Base-by-base conservation (phyloP, 2,888 invertebrate species). In the Volucella inflata region DNA sequence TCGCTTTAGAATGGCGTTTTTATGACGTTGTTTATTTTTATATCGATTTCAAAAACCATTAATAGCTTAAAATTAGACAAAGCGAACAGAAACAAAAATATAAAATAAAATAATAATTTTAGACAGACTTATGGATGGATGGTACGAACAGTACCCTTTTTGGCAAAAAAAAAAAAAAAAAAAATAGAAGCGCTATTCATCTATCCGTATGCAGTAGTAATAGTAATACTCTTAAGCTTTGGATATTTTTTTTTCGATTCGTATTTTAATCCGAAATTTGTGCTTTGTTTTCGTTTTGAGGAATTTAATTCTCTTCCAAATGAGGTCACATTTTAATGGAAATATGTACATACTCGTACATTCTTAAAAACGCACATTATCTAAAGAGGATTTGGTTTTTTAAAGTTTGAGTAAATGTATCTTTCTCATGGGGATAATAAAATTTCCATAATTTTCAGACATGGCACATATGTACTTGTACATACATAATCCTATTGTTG, bases 281-380 rank as follows among this genome's bases (percentile, higher is more conserved):
- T 62, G 65, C 36, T 64, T 74, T 59, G 46, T 76, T 76, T 64
- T 71, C 64, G 55, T 57, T 70, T 46, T n/a, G 9, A 51, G 68
- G 72, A 68, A 62, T 60, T 57, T 83, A 83, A 83, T 68, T 74
- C 80, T 14, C 75, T 65, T 75, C 17, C 83, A 70, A 65, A 60
- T 79, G 83, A 84, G 48, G 70, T 70, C 50, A 68, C 79, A 84
- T 38, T 53, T 75, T 67, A 8, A 16, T 50, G 10, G 55, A 55
- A 67, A n/a, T n/a, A n/a, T n/a, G n/a, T n/a, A n/a, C n/a, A n/a
- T n/a, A n/a, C n/a, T n/a, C n/a, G n/a, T n/a, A n/a, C n/a, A n/a
- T n/a, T n/a, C n/a, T n/a, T n/a, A 70, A 48, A 64, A 30, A 30
- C 4, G 6, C 62, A 62, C 79, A n/a, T 59, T 67, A 44, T 12